Conservation (phyloP, 2,888 invertebrate genomes). For the Hirtodrosophila confusa region DNA sequence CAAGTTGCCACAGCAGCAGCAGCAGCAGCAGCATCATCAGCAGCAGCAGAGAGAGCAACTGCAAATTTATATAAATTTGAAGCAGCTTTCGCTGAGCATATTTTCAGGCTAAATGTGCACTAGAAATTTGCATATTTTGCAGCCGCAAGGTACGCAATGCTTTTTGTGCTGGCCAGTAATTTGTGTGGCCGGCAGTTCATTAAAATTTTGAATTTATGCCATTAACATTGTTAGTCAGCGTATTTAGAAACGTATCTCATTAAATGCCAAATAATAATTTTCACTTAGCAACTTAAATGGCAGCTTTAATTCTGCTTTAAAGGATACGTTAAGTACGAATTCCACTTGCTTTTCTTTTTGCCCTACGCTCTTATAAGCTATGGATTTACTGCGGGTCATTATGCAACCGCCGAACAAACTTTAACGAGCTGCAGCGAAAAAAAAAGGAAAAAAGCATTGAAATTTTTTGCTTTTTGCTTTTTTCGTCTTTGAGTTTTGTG, state of each 20-base stretch:
- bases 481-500: slow-evolving; percentile 12
- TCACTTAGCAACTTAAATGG: neutral
- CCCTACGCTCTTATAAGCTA: no score
- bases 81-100: slow-evolving; percentile 35
- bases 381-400: slow-evolving; percentile 23
- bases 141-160: slow-evolving; percentile 24
- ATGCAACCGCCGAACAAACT: slow-evolving; percentile 18
- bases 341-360: no score
- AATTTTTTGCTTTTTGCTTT: slow-evolving; percentile 5
- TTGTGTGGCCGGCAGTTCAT: slow-evolving; percentile 32
- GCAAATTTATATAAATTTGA: slow-evolving; percentile 33
- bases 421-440: slow-evolving; percentile 2
- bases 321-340: neutral
- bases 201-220: slow-evolving; percentile 33
- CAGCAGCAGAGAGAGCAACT: neutral
- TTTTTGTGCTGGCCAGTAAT: slow-evolving; percentile 20
- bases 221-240: slow-evolving; percentile 11
- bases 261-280: neutral
- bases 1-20: slow-evolving; percentile 33
- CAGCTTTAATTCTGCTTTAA: neutral
- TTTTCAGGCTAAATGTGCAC: slow-evolving; percentile 30
- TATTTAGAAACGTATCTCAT: slow-evolving; percentile 1
- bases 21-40: neutral
- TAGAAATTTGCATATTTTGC: slow-evolving; percentile 42
- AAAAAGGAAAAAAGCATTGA: slow-evolving; percentile 4